These are phyloP conservation scores for Otus scops DNA, from an alignment of 2,797 vertebrate species.

Conservation along the genomic window DNA sequence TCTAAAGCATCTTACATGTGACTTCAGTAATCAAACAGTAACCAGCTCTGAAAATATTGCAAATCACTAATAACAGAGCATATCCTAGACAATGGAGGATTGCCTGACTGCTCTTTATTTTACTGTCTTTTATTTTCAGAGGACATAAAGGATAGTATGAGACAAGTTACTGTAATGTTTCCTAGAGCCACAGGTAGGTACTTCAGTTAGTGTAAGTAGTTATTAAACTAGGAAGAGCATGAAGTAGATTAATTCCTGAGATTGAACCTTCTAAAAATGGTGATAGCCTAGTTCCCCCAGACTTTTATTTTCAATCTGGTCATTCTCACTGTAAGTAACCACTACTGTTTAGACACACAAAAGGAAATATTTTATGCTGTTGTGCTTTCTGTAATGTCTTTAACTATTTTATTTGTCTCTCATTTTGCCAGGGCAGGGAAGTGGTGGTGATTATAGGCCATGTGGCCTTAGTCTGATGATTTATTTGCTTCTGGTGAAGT, in stretches of 20 bases:
- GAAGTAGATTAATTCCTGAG: neutral
- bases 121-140: neutral
- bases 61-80: neutral
- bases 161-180: neutral
- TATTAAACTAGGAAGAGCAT: neutral
- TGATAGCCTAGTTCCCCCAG: neutral
- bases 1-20: neutral
- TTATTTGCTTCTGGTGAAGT: neutral
- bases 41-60: neutral
- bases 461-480: neutral
- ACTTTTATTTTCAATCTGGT: neutral
- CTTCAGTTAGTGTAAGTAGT: neutral
- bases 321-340: neutral
- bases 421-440: neutral
- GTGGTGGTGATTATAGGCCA: neutral
- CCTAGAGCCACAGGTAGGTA: neutral
- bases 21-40: neutral
- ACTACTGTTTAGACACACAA: neutral
- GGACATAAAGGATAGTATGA: neutral
- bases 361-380: neutral
- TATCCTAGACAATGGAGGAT: neutral
- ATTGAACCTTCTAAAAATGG: neutral
- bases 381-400: neutral
- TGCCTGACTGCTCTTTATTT: neutral
- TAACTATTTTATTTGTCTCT: neutral